Base-by-base conservation (phyloP, 2,113 vertebrate species). In the Ictalurus punctatus region DNA sequence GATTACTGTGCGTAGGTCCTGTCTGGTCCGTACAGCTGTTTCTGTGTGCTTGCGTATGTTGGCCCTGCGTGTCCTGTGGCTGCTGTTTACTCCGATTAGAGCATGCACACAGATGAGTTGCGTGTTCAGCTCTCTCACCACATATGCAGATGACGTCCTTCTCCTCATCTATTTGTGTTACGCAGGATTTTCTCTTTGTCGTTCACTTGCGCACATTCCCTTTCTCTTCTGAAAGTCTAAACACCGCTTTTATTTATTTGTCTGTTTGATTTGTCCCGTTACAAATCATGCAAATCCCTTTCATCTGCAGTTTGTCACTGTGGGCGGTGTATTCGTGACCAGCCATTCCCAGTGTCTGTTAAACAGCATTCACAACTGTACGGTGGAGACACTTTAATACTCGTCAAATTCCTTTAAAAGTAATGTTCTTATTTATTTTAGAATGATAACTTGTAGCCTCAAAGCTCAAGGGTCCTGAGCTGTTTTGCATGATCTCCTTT, bases 231-330 rank as follows among this genome's bases (percentile, higher is more conserved):
- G 65, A 89, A 87, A 89, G 78, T 69, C 48, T 63, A 82, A 54
- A 82, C 58, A 67, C n/a, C 9, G 6, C 67, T 37, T 84, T 88
- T 85, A 83, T 84, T 85, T 86, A 30, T 91, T 86, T 83, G 58
- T 90, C 69, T 54, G 84, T 87, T 88, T 65, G 12, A 86, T 84
- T 84, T 86, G 30, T 73, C 34, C 65, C 10, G 48, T 82, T 71
- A 83, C 21, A 83, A 83, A 83, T n/a, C 86, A 48, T 52, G 82
- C 81, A 89, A 89, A 89, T 74, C 73, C 76, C 7, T 74, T 88
- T 90, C 90, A 89, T 89, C 89, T 91, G 89, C 84, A 86, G 78
- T 82, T 88, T 91, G 86, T 82, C 86, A 85, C 52, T 81, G n/a
- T 88, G 71, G 40, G 84, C 25, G 61, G 54, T 61, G 69, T 54